Evolutionary conservation across 2,113 vertebrate genomes (phyloP).

Genomic region (Semnornis frantzii): DNA sequence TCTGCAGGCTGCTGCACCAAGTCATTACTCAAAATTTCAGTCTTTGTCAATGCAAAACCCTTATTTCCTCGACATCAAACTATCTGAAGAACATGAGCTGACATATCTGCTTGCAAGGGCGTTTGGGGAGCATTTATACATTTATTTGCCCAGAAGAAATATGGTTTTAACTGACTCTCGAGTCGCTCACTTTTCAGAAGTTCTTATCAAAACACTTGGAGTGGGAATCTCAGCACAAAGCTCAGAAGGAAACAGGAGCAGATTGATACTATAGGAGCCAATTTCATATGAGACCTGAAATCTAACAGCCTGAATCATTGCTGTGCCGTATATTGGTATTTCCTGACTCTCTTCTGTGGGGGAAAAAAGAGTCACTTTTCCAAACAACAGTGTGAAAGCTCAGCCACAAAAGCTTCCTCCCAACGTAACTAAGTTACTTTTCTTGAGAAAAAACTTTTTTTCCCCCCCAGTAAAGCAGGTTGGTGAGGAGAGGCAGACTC

Average conservation of each 20-base stretch:
- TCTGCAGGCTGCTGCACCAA: not conserved
- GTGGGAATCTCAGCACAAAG: not conserved
- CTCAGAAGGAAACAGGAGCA: not conserved
- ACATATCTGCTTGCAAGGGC: not conserved
- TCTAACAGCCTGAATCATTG: not conserved
- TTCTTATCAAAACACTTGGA: conserved; percentile 12
- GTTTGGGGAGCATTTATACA: conserved; percentile 23
- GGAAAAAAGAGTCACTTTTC: not conserved
- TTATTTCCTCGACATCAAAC: conserved; percentile 17
- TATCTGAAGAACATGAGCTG: not conserved
- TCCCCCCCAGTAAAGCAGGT: not conserved
- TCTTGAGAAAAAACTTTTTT: not conserved
- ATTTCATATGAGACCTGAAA: not conserved
- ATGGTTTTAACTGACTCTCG: not conserved
- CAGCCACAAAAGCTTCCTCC: not conserved
- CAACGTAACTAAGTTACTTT: not conserved
- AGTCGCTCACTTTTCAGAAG: conserved; percentile 29
- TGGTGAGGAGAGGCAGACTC: not conserved
- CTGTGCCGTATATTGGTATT: not conserved
- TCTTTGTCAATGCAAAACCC: conserved; percentile 10
- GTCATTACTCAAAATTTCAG: not conserved
- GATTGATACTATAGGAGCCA: not conserved
- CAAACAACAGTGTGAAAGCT: not conserved
- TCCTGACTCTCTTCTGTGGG: not conserved
- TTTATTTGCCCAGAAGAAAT: conserved; percentile 50